Percentiles rank a stretch among this genome's conserved stretches.
Evolutionary conservation across 2,113 vertebrate genomes (phyloP).

Genomic region (Sigmodon hispidus): DNA sequence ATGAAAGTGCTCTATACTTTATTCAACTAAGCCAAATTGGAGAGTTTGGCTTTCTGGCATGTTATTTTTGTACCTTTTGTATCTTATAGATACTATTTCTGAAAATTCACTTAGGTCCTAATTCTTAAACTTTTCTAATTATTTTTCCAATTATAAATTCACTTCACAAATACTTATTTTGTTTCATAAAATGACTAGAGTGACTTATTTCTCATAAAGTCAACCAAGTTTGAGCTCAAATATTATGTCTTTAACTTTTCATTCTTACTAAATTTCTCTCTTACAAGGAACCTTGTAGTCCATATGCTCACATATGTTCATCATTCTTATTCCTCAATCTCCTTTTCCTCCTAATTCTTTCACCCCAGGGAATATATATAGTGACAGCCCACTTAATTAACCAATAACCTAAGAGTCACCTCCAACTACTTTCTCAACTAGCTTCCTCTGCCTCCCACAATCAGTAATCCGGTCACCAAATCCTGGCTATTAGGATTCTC

Average conservation of each 20-base stretch:
- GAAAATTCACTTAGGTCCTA: conserved; percentile 9
- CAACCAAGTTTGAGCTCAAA: background rate
- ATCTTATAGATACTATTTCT: conserved; percentile 21
- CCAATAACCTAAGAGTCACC: background rate
- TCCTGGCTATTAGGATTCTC: background rate
- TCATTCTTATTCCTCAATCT: background rate
- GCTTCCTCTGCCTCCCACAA: background rate
- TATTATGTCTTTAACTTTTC: conserved; percentile 27
- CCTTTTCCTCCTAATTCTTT: background rate
- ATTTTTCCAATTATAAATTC: conserved; percentile 40
- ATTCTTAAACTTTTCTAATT: background rate
- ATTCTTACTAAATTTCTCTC: background rate
- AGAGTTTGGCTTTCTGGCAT: background rate
- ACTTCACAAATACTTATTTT: conserved; percentile 16
- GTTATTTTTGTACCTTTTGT: background rate
- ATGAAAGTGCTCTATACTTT: background rate
- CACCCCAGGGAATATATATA: background rate
- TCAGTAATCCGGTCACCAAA: background rate
- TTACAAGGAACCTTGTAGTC: background rate
- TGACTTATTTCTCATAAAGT: conserved; percentile 27
- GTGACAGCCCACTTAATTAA: background rate
- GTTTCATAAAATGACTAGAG: background rate
- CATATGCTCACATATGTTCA: background rate
- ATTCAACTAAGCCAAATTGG: background rate
- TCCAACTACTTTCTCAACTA: background rate